Evolutionary conservation across 2,888 invertebrate species (phyloP).

Genomic region (Pachliopta kotzebuea): DNA sequence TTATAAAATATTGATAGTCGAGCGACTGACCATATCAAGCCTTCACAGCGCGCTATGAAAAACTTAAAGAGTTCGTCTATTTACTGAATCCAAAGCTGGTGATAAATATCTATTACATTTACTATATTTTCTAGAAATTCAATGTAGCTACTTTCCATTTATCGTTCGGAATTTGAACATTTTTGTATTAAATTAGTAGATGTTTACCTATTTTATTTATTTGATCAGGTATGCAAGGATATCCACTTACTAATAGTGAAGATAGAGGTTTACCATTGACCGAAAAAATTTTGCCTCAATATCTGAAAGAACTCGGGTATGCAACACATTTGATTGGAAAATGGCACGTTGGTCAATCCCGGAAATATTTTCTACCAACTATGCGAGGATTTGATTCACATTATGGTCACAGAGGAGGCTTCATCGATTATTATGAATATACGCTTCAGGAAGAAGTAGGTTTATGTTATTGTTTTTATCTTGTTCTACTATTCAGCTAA

Average conservation of each 20-base stretch:
- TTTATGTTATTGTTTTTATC: constrained; percentile 26
- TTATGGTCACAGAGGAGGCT: constrained; percentile 92
- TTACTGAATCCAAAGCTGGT: too few relatives aligned
- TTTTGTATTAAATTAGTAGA: too few relatives aligned
- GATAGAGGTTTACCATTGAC: constrained; percentile 65
- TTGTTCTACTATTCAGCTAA: neutral
- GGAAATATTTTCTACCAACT: constrained; percentile 82
- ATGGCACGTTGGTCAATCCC: constrained; percentile 85
- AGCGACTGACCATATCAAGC: too few relatives aligned
- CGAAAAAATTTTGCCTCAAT: constrained; percentile 80
- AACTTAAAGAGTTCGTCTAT: too few relatives aligned
- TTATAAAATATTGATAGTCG: too few relatives aligned
- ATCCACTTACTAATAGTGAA: constrained; percentile 64
- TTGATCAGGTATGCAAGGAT: constrained; percentile 66
- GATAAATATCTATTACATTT: too few relatives aligned
- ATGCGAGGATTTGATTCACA: constrained; percentile 90
- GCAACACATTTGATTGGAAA: constrained; percentile 89
- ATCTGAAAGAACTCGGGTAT: constrained; percentile 85
- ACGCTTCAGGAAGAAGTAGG: constrained; percentile 55
- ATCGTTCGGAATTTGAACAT: too few relatives aligned
- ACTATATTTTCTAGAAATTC: too few relatives aligned
- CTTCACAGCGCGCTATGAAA: too few relatives aligned
- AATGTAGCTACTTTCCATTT: too few relatives aligned
- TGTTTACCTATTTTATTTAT: too few relatives aligned
- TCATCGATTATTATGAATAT: constrained; percentile 88